These are phyloP conservation scores for Sebastes goodei DNA, from an alignment of 2,797 vertebrate species.

Conservation along the genomic window DNA sequence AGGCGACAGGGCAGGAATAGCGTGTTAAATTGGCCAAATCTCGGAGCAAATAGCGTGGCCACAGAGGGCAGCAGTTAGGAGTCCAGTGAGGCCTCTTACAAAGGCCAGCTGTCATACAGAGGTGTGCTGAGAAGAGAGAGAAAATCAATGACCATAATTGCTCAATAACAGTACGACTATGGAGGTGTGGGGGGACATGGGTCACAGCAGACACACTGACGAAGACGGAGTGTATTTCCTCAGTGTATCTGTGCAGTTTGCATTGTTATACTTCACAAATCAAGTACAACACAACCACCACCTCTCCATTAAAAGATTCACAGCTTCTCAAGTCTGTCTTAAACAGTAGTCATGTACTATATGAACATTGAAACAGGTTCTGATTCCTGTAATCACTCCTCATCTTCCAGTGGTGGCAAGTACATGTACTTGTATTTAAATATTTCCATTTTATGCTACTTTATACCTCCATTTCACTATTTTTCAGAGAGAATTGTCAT, in stretches of 20 bases:
- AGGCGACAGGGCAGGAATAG: constrained; percentile 30
- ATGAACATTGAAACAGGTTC: neutral
- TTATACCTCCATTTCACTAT: neutral
- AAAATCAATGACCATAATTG: constrained; percentile 79
- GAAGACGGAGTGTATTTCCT: neutral
- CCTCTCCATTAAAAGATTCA: neutral
- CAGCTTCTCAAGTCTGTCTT: neutral
- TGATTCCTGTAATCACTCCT: neutral
- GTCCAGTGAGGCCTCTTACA: constrained; percentile 60
- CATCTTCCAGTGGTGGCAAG: neutral
- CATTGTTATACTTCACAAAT: neutral
- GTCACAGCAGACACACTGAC: constrained; percentile 25
- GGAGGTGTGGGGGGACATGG: constrained; percentile 25
- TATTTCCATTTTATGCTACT: neutral
- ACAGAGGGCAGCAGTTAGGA: constrained; percentile 59
- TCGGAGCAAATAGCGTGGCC: constrained; percentile 43
- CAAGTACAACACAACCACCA: neutral
- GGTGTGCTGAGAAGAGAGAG: constrained; percentile 51
- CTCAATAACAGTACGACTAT: constrained; percentile 60
- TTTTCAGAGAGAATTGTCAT: neutral
- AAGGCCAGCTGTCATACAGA: constrained; percentile 71
- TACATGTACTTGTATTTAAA: neutral
- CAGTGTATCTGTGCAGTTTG: neutral
- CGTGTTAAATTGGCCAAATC: constrained; percentile 61
- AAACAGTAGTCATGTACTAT: neutral